Evolutionary conservation across 2,113 vertebrate species (phyloP).

Genomic region (Deroptyus accipitrinus): DNA sequence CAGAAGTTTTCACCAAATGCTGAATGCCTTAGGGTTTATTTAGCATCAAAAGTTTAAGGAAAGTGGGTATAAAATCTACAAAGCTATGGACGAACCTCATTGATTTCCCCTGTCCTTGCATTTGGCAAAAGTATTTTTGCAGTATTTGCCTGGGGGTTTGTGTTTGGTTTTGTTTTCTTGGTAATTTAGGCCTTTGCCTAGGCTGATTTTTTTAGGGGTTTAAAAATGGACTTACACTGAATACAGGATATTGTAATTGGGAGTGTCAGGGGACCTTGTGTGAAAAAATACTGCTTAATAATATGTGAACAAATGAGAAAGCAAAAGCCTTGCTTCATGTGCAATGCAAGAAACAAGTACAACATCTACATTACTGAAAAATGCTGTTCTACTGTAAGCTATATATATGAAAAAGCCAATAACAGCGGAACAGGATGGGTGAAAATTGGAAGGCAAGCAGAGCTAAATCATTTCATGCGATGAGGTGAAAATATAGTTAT

Average conservation of each 20-base stretch:
- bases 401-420: background rate
- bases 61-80: background rate
- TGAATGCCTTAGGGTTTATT: background rate
- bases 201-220: background rate
- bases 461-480: background rate
- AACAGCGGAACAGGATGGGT: background rate
- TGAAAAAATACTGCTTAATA: background rate
- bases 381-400: background rate
- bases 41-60: background rate
- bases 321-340: background rate
- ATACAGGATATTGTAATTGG: background rate
- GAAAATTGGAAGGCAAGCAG: background rate
- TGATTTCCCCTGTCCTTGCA: background rate
- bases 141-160: background rate
- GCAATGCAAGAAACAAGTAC: background rate
- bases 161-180: background rate
- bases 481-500: background rate
- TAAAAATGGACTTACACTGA: background rate
- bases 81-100: background rate
- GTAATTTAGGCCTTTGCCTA: background rate
- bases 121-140: background rate
- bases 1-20: background rate
- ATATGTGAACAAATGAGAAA: background rate
- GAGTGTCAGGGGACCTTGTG: background rate
- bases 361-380: background rate